Base-by-base conservation (phyloP, 2,797 vertebrate genomes). In the Naso thynnoides region DNA sequence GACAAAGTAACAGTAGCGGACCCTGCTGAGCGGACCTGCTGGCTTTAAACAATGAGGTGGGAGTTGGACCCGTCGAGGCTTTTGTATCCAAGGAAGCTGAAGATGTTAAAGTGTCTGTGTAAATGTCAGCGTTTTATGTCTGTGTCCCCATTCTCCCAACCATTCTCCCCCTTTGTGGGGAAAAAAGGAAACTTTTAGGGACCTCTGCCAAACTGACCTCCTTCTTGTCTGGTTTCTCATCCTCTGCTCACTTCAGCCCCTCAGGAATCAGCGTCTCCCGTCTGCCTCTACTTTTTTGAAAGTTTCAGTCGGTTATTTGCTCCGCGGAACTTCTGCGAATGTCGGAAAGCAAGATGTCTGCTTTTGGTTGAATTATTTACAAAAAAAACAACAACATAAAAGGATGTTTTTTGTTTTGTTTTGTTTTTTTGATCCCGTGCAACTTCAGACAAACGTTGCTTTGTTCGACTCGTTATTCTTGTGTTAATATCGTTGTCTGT, bases 121-220 rank as follows among this genome's bases (percentile, higher is more conserved):
- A 69, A 63, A 69, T 83, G 79, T 89, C 70, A 52, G 42, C 42
- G 45, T 71, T 89, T 85, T 73, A 52, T 69, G 82, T 87, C 58
- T 61, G 63, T 68, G 76, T 78, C 55, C 59, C 33, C 38, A 38
- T 23, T 21, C 31, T 31, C 70, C 39, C 13, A 33, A 53, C 64
- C 23, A 10, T 23, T 49, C 41, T 57, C 33, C 26, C 33, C 56
- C 54, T 26, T 16, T n/a, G 1, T 36, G 8, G n/a, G 26, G 44
- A 65, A 27, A 24, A 75, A 60, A 16, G 42, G 15, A 68, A 73
- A 84, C 66, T 67, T 61, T 81, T 86, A 87, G 76, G 86, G 87
- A 90, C 88, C 88, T 88, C 70, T 85, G 88, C 90, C 91, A 89
- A 92, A 92, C 89, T 86, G 89, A 89, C 79, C 63, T 64, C 73